Evolutionary conservation across 2,797 vertebrate species (phyloP), one percentile per base, ranked within the genome.

Genomic region (Scyliorhinus canicula): DNA sequence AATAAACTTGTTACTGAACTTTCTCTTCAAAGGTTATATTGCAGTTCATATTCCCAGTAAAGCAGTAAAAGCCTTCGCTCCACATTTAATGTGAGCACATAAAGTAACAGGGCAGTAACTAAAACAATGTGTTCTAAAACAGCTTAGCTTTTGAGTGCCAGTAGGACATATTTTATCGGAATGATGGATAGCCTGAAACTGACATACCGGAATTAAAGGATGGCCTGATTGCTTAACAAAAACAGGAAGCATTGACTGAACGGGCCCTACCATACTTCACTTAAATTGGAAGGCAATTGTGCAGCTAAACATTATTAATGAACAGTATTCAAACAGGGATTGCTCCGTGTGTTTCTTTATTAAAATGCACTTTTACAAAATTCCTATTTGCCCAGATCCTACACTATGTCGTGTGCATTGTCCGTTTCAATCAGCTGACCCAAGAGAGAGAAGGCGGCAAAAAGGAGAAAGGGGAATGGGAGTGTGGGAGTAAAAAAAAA

Each of bases 101-200:
- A 97, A 97, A 96, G 97, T 95, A 97, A 96, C 97, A 97, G 96
- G 96, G 96, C 96, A 97, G 96, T 98, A 98, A 98, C 97, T 97
- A 97, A 98, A 98, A 98, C 97, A 98, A 97, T 97, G 97, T 97
- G 96, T 97, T 97, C 96, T 96, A 96, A 96, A 97, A 96, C 97
- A 97, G 97, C 95, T 96, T 96, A 96, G 96, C 97, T 97, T 40
- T 44, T 97, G 95, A 96, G 95, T 97, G 97, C 97, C 97, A 97
- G 96, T 96, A 96, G 96, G 95, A 97, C 96, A 95, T 96, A 97
- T 96, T 97, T 96, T 97, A 96, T 97, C 95, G 97, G 97, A 98
- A 98, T 97, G 98, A 99, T 98, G 97, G 97, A 96, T 98, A 98
- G 98, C 98, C 98, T 97, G 96, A 97, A 97, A 96, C 96, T 98